Evolutionary conservation across 2,113 vertebrate species (phyloP).

Genomic region (Semnornis frantzii): DNA sequence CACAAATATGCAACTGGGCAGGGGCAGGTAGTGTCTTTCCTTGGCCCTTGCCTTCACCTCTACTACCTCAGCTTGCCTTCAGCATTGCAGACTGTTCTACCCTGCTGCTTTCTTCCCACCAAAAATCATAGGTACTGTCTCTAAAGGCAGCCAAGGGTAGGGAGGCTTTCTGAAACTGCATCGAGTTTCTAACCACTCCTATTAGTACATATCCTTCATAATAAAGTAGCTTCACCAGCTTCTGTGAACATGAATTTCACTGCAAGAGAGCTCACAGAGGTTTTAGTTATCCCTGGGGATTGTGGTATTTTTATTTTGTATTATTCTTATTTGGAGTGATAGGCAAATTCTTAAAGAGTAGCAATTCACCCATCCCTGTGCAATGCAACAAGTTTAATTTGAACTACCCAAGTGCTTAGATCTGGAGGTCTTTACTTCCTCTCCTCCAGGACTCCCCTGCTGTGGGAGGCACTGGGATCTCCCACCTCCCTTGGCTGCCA

Average conservation of each 20-base stretch:
- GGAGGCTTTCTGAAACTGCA: background rate
- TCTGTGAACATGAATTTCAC: background rate
- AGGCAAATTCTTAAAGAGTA: background rate
- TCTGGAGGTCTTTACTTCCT: background rate
- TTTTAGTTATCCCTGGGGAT: background rate
- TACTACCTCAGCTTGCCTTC: background rate
- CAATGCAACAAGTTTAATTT: background rate
- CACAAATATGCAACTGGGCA: background rate
- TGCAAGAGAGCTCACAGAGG: fast-evolving
- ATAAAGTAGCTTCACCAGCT: background rate
- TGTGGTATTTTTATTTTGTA: background rate
- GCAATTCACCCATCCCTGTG: background rate
- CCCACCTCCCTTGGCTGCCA: background rate
- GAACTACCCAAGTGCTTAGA: background rate
- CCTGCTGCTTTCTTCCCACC: background rate
- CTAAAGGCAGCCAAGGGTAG: background rate
- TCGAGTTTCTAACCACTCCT: background rate
- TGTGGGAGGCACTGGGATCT: background rate
- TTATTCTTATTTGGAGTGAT: background rate
- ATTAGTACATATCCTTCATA: background rate
- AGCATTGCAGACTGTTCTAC: background rate
- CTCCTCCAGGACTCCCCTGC: background rate
- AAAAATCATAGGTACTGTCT: background rate
- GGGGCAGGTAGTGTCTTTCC: background rate
- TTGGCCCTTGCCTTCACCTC: background rate